Percentiles rank a stretch among this genome's conserved stretches.
phyloP scores from a whole-genome alignment of 1,140 invertebrate species.

The Drosophila pectinifera region DNA sequence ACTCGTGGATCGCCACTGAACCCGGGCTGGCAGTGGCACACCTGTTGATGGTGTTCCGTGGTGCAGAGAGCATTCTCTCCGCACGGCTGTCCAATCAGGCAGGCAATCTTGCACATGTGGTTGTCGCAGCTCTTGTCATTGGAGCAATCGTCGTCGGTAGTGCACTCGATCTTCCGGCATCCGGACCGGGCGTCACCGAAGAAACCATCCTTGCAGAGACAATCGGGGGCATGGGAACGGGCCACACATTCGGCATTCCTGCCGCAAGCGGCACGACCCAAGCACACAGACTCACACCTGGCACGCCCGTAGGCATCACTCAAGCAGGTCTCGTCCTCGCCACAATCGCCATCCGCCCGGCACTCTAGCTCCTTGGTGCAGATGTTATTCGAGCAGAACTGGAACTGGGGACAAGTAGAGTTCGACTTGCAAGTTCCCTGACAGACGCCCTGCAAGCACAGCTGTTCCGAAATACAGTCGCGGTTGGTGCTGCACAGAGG shows the following conservation, averaged over 20 bases:
- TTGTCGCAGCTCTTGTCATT: conserved; percentile 93
- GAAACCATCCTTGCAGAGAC: conserved; percentile 91
- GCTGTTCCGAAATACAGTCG: conserved; percentile 92
- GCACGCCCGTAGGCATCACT: conserved; percentile 89
- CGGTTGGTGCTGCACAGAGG: conserved; percentile 90
- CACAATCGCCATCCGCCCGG: conserved; percentile 89
- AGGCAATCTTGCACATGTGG: conserved; percentile 93
- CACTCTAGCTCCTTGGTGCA: conserved; percentile 93
- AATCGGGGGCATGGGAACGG: conserved; percentile 89
- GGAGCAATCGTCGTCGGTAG: conserved; percentile 89
- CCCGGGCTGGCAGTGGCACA: conserved; percentile 94
- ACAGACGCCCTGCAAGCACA: conserved; percentile 92
- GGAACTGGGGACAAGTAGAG: conserved; percentile 91
- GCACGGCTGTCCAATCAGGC: conserved; percentile 91
- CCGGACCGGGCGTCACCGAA: conserved; percentile 92
- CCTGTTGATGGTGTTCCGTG: conserved; percentile 90
- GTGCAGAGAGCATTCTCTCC: conserved; percentile 93
- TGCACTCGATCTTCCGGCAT: conserved; percentile 92
- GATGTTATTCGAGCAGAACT: conserved; percentile 92
- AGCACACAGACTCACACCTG: conserved; percentile 90
- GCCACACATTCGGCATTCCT: conserved; percentile 91
- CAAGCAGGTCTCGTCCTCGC: conserved; percentile 88
- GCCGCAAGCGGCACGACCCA: conserved; percentile 90
- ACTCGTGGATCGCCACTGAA: conserved; percentile 91
- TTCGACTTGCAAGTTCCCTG: conserved; percentile 92